Base-by-base conservation (phyloP, 2,888 invertebrate species). In the Euzetes globulus region DNA sequence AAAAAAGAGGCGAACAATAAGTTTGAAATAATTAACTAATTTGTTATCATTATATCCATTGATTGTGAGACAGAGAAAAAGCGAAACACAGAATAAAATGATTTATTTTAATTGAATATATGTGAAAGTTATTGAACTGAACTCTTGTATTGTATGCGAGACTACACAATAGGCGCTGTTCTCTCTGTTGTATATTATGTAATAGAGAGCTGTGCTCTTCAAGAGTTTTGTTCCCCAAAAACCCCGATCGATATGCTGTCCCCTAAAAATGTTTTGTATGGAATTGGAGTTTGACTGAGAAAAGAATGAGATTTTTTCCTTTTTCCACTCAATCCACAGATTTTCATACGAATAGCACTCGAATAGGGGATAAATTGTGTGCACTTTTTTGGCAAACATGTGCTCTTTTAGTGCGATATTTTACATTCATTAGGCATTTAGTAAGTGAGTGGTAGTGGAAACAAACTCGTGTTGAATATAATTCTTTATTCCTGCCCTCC, bases 51-150 rank as follows among this genome's bases (percentile, higher is more conserved):
- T 65, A 29, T 41, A 41, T 65, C 33, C 37, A 65, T 41, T 37
- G 37, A 58, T 58, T 55, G 11, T 22, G 19, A 50, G 50, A 22
- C 22, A 55, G 22, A 47, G 55, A 55, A 55, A 55, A 55, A 55
- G 6, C 22, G 25, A 55, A 55, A 22, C 50, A 50, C 17, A 22
- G 65, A 65, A 65, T 65, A 41, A 65, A 65, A 65, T 65, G 65
- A 65, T 65, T 65, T 65, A 65, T 65, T 65, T 65, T 65, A 65
- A 65, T 65, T 65, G 65, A 41, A 65, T 65, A 65, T 65, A 65
- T 19, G 65, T 41, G 37, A 41, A 37, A 65, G 65, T 65, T 65
- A 65, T 65, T 65, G 65, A 65, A 65, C 65, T 65, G 37, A 65
- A 65, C 65, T 58, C 58, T 29, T 65, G 37, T 41, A 65, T 65